Percentiles rank a stretch among this genome's conserved stretches.
These are phyloP conservation scores for Doris montereyensis DNA, from an alignment of 2,888 invertebrate species.

Conservation along the genomic window DNA sequence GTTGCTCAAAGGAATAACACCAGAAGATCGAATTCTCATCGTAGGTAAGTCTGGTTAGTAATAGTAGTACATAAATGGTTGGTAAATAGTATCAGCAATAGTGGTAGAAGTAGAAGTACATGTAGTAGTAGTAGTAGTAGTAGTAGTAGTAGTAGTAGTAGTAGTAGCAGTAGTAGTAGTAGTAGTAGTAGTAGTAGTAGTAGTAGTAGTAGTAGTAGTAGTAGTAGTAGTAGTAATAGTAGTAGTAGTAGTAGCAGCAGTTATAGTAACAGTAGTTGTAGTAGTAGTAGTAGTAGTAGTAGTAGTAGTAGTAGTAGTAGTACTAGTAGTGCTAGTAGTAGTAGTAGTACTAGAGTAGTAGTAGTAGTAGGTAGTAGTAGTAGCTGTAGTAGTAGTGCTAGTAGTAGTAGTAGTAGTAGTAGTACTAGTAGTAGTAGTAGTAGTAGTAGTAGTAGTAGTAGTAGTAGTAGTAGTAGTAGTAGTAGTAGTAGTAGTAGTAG, in stretches of 20 bases:
- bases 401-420: conserved; percentile 16
- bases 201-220: conserved; percentile 24
- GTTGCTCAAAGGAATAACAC: conserved; percentile 87
- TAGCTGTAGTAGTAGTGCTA: conserved; percentile 10
- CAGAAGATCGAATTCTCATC: conserved; percentile 80
- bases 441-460: background rate
- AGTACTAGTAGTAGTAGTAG: background rate
- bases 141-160: conserved; percentile 2
- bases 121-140: too few species aligned
- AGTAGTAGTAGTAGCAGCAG: conserved; percentile 15
- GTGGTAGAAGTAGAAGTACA: too few species aligned
- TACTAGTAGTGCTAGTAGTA: too few species aligned
- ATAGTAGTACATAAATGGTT: too few species aligned
- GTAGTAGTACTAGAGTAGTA: too few species aligned
- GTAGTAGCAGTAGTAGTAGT: conserved; percentile 9
- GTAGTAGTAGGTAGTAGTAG: too few species aligned
- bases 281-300: conserved; percentile 1
- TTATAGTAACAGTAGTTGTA: too few species aligned
- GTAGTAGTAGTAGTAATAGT: conserved; percentile 16
- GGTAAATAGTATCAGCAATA: too few species aligned
- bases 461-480: background rate
- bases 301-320: background rate
- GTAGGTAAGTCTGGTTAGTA: too few species aligned
- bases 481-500: background rate
- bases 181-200: conserved; percentile 22